Conservation (phyloP, 2,888 invertebrate genomes). For the Druceiella hillmani region DNA sequence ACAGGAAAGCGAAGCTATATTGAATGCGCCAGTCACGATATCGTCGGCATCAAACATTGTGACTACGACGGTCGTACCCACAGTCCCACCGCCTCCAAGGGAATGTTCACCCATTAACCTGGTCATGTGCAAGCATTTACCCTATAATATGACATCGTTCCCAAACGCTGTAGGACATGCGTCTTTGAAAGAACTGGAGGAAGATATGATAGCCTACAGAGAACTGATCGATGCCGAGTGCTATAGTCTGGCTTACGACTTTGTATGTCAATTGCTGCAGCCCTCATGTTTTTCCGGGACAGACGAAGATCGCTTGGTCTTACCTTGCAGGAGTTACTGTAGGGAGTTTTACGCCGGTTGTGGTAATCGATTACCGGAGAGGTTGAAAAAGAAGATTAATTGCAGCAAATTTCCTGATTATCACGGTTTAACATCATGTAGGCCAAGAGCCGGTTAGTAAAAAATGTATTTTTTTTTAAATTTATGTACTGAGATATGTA, state of each 20-base stretch:
- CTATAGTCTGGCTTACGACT: conserved; percentile 81
- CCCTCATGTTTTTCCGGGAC: conserved; percentile 59
- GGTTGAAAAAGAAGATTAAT: conserved; percentile 67
- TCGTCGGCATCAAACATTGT: conserved; percentile 39
- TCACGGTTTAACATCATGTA: conserved; percentile 66
- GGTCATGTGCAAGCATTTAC: conserved; percentile 63
- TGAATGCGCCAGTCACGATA: conserved; percentile 39
- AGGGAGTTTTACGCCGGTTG: conserved; percentile 80
- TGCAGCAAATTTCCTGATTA: conserved; percentile 77
- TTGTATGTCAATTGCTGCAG: conserved; percentile 81
- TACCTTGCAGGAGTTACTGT: conserved; percentile 81
- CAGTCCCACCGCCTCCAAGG: conserved; percentile 56
- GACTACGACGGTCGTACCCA: conserved; percentile 35
- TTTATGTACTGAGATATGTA: too few relatives aligned
- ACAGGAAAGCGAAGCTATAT: conserved; percentile 46
- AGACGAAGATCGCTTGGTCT: conserved; percentile 51
- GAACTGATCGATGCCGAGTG: conserved; percentile 90
- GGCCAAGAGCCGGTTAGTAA: conserved; percentile 66
- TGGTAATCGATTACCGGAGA: conserved; percentile 65
- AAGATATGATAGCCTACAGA: conserved; percentile 75
- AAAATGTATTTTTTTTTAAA: conserved; percentile 9
- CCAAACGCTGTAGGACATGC: conserved; percentile 73
- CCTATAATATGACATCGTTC: conserved; percentile 77
- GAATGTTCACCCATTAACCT: conserved; percentile 64
- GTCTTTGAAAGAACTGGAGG: conserved; percentile 57